phyloP scores from a whole-genome alignment of 2,113 vertebrate species.

The Chauna torquata region DNA sequence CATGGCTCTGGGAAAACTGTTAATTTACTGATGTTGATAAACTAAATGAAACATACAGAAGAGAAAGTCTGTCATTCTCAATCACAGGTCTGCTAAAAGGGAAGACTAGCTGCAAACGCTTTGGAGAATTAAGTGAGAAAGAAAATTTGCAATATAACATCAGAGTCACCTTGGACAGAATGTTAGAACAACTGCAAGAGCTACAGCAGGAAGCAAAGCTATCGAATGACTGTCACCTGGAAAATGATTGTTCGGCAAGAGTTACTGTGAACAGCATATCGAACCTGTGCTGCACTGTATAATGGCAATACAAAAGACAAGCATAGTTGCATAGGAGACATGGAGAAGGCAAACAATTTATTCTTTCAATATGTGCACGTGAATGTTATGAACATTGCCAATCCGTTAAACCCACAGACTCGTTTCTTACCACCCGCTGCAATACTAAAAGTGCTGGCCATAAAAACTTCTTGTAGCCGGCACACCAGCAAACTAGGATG shows the following conservation, averaged over 20 bases:
- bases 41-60: not conserved
- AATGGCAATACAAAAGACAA: not conserved
- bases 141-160: not conserved
- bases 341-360: not conserved
- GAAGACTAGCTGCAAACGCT: not conserved
- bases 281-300: not conserved
- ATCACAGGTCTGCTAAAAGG: not conserved
- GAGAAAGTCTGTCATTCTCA: not conserved
- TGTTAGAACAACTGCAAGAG: not conserved
- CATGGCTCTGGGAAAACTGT: not conserved
- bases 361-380: not conserved
- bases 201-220: not conserved
- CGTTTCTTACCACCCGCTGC: not conserved
- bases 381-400: not conserved
- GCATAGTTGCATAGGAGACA: not conserved
- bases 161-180: not conserved
- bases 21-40: not conserved
- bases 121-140: not conserved
- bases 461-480: not conserved
- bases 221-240: not conserved
- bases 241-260: constrained; percentile 2
- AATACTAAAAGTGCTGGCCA: not conserved
- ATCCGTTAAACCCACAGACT: not conserved
- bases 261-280: not conserved
- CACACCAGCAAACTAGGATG: not conserved